Conservation (phyloP, 1,140 invertebrate genomes). For the Onthophagus taurus region DNA sequence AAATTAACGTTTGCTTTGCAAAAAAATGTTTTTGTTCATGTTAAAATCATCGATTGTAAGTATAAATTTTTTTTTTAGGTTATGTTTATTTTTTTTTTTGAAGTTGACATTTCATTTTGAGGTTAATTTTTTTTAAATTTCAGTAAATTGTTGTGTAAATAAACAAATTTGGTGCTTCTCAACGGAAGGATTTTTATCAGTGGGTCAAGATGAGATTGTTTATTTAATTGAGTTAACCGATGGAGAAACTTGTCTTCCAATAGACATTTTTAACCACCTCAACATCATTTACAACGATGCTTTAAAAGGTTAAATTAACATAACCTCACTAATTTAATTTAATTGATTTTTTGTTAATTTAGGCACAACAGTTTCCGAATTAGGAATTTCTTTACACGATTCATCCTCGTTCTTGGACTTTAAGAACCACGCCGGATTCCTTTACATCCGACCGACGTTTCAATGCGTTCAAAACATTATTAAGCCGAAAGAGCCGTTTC, state of each 20-base stretch:
- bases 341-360: conserved; percentile 23
- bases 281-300: conserved; percentile 70
- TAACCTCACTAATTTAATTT: neutral
- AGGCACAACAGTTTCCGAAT: conserved; percentile 63
- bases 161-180: conserved; percentile 72
- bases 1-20: conserved; percentile 70
- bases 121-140: conserved; percentile 21
- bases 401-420: conserved; percentile 60
- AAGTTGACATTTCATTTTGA: neutral
- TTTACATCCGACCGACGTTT: conserved; percentile 73
- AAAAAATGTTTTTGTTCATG: conserved; percentile 65
- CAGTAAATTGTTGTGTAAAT: conserved; percentile 78
- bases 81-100: neutral
- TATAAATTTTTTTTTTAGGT: conserved; percentile 23
- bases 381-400: conserved; percentile 57
- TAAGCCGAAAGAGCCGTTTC: conserved; percentile 64
- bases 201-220: conserved; percentile 80
- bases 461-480: conserved; percentile 74
- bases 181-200: conserved; percentile 67
- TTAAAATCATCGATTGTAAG: conserved; percentile 71
- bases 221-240: conserved; percentile 66
- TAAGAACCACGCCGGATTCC: conserved; percentile 75
- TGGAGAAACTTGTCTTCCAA: conserved; percentile 58
- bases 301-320: conserved; percentile 47
- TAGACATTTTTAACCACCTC: conserved; percentile 70